Evolutionary conservation across 2,113 vertebrate genomes (phyloP).

Genomic region (Ondatra zibethicus): DNA sequence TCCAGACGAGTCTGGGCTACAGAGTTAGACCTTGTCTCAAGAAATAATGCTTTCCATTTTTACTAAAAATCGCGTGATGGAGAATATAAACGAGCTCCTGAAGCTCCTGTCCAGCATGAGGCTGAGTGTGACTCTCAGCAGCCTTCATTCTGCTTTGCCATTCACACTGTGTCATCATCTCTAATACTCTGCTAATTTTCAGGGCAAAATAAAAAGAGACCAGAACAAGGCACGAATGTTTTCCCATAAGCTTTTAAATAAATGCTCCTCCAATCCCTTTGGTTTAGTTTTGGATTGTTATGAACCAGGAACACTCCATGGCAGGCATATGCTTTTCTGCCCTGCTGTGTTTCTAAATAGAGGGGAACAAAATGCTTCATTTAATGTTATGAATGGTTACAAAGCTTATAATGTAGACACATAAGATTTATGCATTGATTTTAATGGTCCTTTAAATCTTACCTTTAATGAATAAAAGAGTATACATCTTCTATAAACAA

Average conservation of each 20-base stretch:
- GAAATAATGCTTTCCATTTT: background rate
- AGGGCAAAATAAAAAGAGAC: background rate
- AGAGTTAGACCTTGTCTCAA: background rate
- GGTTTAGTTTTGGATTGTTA: background rate
- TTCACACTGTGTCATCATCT: background rate
- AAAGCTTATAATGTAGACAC: background rate
- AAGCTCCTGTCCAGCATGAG: background rate
- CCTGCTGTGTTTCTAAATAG: background rate
- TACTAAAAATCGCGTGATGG: background rate
- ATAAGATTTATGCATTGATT: background rate
- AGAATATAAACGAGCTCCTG: background rate
- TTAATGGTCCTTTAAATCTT: constrained; percentile 48
- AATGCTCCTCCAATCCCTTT: background rate
- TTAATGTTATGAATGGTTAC: background rate
- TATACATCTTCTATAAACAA: background rate
- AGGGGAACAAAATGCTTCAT: background rate
- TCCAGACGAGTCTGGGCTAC: background rate
- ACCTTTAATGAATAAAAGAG: background rate
- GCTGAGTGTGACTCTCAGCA: background rate
- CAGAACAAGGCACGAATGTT: background rate
- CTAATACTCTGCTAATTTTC: background rate
- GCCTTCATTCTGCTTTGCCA: background rate
- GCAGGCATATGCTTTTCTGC: background rate
- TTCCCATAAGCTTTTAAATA: background rate
- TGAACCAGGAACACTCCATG: background rate